These are phyloP conservation scores for Balanococcus diminutus DNA, from an alignment of 2,888 invertebrate genomes.

Conservation along the genomic window DNA sequence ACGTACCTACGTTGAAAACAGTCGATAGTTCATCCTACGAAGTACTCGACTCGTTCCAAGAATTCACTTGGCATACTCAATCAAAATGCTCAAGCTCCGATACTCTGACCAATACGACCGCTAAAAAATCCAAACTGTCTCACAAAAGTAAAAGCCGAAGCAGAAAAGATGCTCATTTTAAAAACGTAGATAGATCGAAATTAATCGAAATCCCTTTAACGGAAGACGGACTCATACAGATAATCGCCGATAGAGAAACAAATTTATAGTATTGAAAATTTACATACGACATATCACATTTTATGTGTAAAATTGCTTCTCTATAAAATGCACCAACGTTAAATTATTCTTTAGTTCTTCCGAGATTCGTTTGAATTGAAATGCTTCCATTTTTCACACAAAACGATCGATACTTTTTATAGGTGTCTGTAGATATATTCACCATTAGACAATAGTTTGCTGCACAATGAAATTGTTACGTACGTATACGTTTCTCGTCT, in stretches of 20 bases:
- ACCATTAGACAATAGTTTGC: constrained; percentile 9
- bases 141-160: neutral
- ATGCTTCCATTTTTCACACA: neutral
- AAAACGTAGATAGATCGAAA: constrained; percentile 47
- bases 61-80: constrained; percentile 22
- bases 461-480: neutral
- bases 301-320: neutral
- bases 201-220: constrained; percentile 46
- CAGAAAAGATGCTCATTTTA: constrained; percentile 39
- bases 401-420: neutral
- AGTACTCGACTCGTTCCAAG: constrained; percentile 42
- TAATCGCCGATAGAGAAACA: constrained; percentile 47
- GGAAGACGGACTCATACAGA: constrained; percentile 47
- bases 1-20: neutral
- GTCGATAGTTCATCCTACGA: constrained; percentile 36
- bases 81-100: constrained; percentile 34
- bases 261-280: constrained; percentile 21
- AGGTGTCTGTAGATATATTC: neutral
- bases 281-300: constrained; percentile 24
- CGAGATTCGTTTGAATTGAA: neutral
- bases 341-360: neutral
- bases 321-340: neutral
- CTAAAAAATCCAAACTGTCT: constrained; percentile 44
- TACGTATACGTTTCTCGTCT: neutral
- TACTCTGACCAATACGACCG: constrained; percentile 1